Conservation (phyloP, 2,888 invertebrate species). For the Megastigmus dorsalis region DNA sequence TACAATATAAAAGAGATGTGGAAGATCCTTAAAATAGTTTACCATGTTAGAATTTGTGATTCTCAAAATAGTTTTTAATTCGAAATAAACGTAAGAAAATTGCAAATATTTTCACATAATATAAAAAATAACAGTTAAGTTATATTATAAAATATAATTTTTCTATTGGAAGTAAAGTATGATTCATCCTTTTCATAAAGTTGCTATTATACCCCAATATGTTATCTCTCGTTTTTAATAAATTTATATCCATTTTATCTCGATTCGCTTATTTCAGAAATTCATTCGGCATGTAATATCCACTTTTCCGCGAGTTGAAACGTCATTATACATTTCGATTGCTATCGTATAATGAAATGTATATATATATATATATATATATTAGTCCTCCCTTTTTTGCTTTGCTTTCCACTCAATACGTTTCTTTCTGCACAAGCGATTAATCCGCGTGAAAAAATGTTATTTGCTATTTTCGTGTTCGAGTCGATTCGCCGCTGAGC, state of each 20-base stretch:
- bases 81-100: no score
- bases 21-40: no score
- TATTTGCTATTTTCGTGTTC: neutral
- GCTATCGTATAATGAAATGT: constrained; percentile 41
- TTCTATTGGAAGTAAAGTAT: no score
- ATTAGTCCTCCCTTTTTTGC: neutral
- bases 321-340: constrained; percentile 19
- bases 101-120: no score
- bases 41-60: no score
- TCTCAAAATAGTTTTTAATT: no score
- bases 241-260: constrained; percentile 1
- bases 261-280: constrained; percentile 23
- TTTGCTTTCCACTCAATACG: neutral
- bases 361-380: no score
- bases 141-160: no score
- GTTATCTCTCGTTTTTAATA: neutral
- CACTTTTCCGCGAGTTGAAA: constrained; percentile 11
- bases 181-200: neutral
- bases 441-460: constrained; percentile 22
- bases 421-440: neutral
- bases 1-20: no score
- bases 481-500: neutral
- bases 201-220: neutral
- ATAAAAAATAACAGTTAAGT: no score
- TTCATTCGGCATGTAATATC: constrained; percentile 15